These are phyloP conservation scores for Valencia hispanica DNA, from an alignment of 2,797 vertebrate species.

Conservation along the genomic window DNA sequence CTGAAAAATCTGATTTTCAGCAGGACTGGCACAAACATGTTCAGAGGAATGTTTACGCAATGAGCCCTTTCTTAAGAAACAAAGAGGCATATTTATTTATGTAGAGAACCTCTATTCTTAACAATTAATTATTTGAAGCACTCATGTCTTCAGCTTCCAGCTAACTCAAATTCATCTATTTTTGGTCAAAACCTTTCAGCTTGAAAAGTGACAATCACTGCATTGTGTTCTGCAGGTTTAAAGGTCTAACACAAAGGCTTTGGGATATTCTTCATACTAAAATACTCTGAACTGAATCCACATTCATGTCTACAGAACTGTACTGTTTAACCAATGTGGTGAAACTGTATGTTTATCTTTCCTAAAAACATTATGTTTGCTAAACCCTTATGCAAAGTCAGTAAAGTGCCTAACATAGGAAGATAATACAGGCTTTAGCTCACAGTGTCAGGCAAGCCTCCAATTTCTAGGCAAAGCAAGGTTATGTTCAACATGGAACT, in stretches of 20 bases:
- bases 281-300: conserved; percentile 33
- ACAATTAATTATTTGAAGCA: no score
- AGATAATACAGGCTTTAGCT: background rate
- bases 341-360: conserved; percentile 48
- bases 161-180: no score
- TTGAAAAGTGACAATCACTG: background rate
- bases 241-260: conserved; percentile 22
- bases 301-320: conserved; percentile 37
- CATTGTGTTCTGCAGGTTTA: conserved; percentile 33
- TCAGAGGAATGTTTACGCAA: no score
- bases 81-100: no score
- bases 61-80: no score
- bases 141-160: no score
- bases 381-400: conserved; percentile 68
- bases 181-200: no score
- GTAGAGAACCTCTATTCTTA: no score
- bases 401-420: conserved; percentile 85
- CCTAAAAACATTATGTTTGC: conserved; percentile 71
- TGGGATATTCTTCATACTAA: conserved; percentile 18
- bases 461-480: background rate
- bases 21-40: no score
- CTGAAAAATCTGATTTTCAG: no score
- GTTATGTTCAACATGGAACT: background rate
- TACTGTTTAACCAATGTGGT: conserved; percentile 53
- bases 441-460: background rate